Conservation (phyloP, 1,140 invertebrate species). For the Aphelinus atriplicis region DNA sequence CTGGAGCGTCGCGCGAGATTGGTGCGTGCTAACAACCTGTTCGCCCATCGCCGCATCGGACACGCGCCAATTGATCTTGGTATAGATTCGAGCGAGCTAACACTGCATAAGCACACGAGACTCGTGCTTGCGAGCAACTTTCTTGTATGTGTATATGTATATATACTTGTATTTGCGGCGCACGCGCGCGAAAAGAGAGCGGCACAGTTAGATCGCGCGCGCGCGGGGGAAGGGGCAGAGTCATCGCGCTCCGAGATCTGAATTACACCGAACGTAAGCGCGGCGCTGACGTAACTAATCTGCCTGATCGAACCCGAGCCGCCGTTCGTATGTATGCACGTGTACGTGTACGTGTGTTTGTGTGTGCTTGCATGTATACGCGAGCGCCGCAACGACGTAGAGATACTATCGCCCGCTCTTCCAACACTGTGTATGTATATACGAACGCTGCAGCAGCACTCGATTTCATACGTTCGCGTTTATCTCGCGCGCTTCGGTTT, state of each 20-base stretch:
- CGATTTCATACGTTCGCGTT: background rate
- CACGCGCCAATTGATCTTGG: constrained; percentile 39
- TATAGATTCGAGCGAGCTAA: constrained; percentile 17
- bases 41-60: constrained; percentile 15
- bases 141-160: background rate
- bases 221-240: constrained; percentile 8
- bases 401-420: too few species aligned
- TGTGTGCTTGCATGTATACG: too few species aligned
- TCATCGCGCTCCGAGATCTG: constrained; percentile 29
- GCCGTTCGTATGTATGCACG: background rate
- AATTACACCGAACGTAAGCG: constrained; percentile 26
- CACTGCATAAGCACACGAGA: too few species aligned
- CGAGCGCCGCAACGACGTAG: too few species aligned
- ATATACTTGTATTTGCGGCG: background rate
- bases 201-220: too few species aligned
- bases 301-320: constrained; percentile 15
- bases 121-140: too few species aligned
- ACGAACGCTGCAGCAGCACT: background rate
- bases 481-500: background rate
- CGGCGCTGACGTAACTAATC: constrained; percentile 34
- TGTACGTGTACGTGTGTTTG: background rate
- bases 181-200: background rate
- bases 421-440: background rate
- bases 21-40: background rate
- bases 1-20: too few species aligned